Evolutionary conservation across 92 coral and sea anemone genomes (phyloP).

Genomic region (Zoanthus gigantus): DNA sequence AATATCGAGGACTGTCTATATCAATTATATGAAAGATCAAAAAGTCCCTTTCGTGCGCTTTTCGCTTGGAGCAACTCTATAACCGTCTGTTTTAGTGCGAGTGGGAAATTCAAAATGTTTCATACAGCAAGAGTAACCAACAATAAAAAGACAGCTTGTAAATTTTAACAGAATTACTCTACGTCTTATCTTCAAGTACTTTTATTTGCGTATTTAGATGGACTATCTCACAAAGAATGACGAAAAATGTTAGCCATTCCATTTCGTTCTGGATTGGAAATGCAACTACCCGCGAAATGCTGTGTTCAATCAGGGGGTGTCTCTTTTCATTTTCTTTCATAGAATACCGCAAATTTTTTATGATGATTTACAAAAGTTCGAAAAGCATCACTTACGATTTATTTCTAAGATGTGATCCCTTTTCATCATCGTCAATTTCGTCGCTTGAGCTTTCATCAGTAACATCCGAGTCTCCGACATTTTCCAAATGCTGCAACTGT

Average conservation of each 20-base stretch:
- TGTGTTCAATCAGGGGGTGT: conserved; percentile 49
- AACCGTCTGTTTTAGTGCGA: conserved; percentile 57
- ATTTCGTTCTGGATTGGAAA: conserved; percentile 27
- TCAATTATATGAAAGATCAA: not conserved
- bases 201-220: not conserved
- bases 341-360: not conserved
- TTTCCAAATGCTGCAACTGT: conserved; percentile 93
- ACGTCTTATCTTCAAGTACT: conserved; percentile 1
- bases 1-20: not conserved
- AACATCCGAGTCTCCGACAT: conserved; percentile 96
- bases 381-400: conserved; percentile 57
- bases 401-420: conserved; percentile 62
- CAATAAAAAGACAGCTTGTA: conserved; percentile 9
- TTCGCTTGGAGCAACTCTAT: conserved; percentile 38
- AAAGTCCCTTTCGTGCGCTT: not conserved
- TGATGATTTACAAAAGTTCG: not conserved
- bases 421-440: conserved; percentile 91
- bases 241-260: conserved; percentile 19
- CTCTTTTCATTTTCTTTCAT: conserved; percentile 16
- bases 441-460: conserved; percentile 97
- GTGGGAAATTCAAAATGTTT: conserved; percentile 96
- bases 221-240: not conserved
- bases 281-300: conserved; percentile 36
- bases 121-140: not conserved
- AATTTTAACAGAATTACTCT: not conserved